phyloP scores from a whole-genome alignment of 2,797 vertebrate species.

The Cirrhinus mrigala region DNA sequence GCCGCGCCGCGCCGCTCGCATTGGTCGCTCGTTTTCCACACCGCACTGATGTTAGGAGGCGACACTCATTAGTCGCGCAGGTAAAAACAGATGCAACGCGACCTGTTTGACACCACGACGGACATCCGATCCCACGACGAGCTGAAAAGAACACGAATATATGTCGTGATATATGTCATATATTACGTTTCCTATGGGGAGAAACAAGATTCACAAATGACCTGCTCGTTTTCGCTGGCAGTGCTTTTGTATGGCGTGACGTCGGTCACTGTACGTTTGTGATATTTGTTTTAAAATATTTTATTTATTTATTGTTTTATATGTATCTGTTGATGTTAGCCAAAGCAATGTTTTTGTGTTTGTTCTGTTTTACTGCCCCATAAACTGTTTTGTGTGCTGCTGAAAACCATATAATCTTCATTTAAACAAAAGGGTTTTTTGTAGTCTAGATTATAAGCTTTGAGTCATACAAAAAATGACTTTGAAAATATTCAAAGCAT shows the following conservation, averaged over 20 bases:
- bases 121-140: background rate
- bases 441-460: background rate
- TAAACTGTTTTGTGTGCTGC: background rate
- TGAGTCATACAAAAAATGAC: background rate
- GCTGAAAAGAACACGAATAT: background rate
- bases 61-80: background rate
- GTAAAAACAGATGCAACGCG: background rate
- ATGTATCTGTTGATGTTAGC: background rate
- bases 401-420: background rate
- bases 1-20: background rate
- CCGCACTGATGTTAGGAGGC: background rate
- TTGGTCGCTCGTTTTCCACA: background rate
- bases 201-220: background rate
- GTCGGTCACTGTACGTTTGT: background rate
- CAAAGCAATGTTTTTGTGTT: background rate
- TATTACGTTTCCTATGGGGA: too few relatives aligned
- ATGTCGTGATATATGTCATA: background rate
- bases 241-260: too few relatives aligned
- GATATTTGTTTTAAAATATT: background rate
- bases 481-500: background rate
- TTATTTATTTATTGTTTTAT: too few relatives aligned
- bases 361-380: background rate
- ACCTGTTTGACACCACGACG: background rate
- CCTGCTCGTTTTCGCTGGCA: too few relatives aligned
- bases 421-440: background rate